Conservation (phyloP, 1,140 invertebrate genomes). For the Venustaconcha ellipsiformis region DNA sequence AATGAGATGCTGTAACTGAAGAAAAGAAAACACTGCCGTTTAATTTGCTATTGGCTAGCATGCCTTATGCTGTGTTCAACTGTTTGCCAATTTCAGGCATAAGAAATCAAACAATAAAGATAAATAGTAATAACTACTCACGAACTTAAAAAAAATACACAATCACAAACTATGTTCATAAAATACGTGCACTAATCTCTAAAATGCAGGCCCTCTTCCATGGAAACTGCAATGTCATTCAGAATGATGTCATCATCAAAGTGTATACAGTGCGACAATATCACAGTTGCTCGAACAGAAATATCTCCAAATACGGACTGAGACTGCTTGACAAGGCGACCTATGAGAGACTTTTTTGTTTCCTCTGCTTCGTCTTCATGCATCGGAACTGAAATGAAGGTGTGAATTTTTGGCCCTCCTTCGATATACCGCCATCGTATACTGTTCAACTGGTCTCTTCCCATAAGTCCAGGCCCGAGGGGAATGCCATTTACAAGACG, state of each 20-base stretch:
- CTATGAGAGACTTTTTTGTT: slow-evolving; percentile 36
- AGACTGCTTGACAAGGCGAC: slow-evolving; percentile 45
- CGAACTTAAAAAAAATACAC: no score
- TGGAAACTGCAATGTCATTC: slow-evolving; percentile 53
- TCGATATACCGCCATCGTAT: slow-evolving; percentile 57
- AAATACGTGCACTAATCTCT: slow-evolving; percentile 34
- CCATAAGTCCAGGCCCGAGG: slow-evolving; percentile 51
- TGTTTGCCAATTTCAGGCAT: no score
- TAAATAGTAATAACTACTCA: no score
- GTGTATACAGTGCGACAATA: slow-evolving; percentile 50
- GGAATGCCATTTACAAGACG: slow-evolving; percentile 57
- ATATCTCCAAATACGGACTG: slow-evolving; percentile 55
- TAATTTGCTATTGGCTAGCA: no score
- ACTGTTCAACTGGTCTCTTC: slow-evolving; percentile 34
- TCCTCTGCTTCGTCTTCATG: slow-evolving; percentile 51
- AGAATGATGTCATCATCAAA: slow-evolving; percentile 53
- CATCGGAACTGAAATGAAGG: slow-evolving; percentile 52
- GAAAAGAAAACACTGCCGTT: no score
- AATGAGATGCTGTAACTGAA: no score
- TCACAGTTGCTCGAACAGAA: slow-evolving; percentile 48
- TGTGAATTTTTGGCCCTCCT: slow-evolving; percentile 41
- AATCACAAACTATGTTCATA: no score
- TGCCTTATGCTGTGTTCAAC: no score
- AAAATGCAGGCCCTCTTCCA: slow-evolving; percentile 54
- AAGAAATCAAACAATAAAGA: no score